Evolutionary conservation across 2,113 vertebrate species (phyloP).

Genomic region (Corapipo altera): DNA sequence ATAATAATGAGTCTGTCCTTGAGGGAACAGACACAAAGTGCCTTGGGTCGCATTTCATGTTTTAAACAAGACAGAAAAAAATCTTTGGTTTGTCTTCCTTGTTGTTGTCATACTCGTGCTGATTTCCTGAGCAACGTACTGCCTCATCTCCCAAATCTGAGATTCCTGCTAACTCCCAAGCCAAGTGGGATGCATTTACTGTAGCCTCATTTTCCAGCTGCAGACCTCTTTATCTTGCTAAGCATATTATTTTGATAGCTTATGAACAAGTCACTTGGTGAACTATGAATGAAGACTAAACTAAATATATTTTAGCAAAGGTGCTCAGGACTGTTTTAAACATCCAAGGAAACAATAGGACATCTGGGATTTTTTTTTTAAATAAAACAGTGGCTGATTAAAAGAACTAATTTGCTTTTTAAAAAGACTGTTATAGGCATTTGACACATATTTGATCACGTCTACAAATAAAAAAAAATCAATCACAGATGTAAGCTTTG

Average conservation of each 20-base stretch:
- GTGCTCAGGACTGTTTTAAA: background rate
- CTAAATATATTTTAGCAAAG: background rate
- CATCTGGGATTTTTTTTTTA: rapidly evolving
- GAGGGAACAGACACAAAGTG: background rate
- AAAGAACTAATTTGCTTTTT: background rate
- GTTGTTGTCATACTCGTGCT: background rate
- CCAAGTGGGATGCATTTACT: background rate
- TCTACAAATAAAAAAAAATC: background rate
- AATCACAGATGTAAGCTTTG: background rate
- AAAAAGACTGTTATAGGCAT: background rate
- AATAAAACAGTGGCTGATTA: background rate
- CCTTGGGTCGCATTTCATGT: rapidly evolving
- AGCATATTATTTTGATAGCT: background rate
- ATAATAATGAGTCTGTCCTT: background rate
- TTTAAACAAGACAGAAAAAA: background rate
- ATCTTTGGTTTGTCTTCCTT: background rate
- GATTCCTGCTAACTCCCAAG: background rate
- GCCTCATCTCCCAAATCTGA: background rate
- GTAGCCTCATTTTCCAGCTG: background rate
- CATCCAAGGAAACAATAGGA: background rate
- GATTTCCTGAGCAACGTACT: rapidly evolving
- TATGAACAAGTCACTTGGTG: background rate
- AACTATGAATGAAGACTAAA: background rate
- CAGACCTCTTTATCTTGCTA: background rate
- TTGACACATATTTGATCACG: background rate